Percentiles rank a stretch among this genome's conserved stretches.
phyloP scores from a whole-genome alignment of 2,113 vertebrate genomes.

The Alouatta palliata region DNA sequence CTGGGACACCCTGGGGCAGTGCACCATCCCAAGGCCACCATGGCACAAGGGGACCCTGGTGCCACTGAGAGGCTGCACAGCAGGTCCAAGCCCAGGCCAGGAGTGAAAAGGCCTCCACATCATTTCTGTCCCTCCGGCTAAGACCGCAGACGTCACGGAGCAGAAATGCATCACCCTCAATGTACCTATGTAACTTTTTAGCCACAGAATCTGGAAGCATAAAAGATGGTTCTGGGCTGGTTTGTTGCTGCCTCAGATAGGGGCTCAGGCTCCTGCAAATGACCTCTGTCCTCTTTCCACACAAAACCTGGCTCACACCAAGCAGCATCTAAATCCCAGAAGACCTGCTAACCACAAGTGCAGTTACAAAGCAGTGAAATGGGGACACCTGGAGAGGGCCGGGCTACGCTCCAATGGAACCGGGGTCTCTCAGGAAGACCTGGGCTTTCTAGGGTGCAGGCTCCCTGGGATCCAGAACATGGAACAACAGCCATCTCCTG shows the following conservation, averaged over 20 bases:
- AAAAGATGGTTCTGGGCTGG: too few relatives aligned
- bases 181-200: background rate
- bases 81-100: background rate
- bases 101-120: background rate
- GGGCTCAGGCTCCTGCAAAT: too few relatives aligned
- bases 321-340: background rate
- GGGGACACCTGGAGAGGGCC: background rate
- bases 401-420: background rate
- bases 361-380: background rate
- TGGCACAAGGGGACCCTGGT: background rate
- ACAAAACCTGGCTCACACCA: background rate
- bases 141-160: background rate
- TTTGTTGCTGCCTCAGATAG: too few relatives aligned
- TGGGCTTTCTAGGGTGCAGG: rapidly evolving
- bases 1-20: too few relatives aligned
- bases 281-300: background rate
- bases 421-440: too few relatives aligned
- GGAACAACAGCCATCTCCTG: background rate
- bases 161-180: background rate
- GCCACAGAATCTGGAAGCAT: background rate
- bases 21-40: too few relatives aligned
- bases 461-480: background rate
- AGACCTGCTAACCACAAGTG: background rate
- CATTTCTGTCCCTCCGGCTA: background rate
- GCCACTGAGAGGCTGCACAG: background rate